Percentiles rank a stretch among this genome's conserved stretches.
Evolutionary conservation across 1,140 invertebrate genomes (phyloP).

Genomic region (Pteromalus puparum): DNA sequence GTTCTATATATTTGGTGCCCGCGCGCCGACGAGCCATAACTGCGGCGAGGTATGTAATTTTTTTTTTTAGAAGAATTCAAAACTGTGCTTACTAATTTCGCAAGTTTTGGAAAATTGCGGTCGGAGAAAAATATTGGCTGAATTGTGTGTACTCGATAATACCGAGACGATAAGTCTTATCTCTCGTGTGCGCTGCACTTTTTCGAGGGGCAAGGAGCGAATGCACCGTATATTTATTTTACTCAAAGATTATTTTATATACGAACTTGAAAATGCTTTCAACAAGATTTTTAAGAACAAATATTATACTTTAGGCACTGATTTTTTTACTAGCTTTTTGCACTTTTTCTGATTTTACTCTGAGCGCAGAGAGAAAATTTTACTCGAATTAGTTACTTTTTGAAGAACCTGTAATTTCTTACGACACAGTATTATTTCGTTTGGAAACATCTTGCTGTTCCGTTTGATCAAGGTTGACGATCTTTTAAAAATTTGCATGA

Average conservation of each 20-base stretch:
- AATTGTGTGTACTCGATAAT: background rate
- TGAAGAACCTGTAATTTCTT: too few species aligned
- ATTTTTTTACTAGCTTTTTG: background rate
- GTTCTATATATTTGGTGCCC: background rate
- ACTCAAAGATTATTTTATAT: background rate
- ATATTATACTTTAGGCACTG: background rate
- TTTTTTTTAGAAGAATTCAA: too few species aligned
- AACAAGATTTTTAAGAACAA: background rate
- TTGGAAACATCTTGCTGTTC: background rate
- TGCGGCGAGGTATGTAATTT: too few species aligned
- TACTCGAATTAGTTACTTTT: background rate
- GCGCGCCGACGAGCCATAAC: background rate
- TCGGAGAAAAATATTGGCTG: background rate
- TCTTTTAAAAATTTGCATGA: background rate
- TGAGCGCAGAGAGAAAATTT: background rate
- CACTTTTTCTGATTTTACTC: background rate
- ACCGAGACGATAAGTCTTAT: background rate
- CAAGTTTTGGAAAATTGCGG: background rate
- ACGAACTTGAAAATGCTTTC: background rate
- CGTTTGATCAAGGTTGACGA: background rate
- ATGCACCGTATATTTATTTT: background rate
- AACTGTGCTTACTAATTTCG: too few species aligned
- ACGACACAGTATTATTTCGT: constrained; percentile 32
- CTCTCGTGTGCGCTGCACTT: too few species aligned
- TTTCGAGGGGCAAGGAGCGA: too few species aligned